phyloP scores from a whole-genome alignment of 2,113 vertebrate genomes.

The Hippocampus abdominalis region DNA sequence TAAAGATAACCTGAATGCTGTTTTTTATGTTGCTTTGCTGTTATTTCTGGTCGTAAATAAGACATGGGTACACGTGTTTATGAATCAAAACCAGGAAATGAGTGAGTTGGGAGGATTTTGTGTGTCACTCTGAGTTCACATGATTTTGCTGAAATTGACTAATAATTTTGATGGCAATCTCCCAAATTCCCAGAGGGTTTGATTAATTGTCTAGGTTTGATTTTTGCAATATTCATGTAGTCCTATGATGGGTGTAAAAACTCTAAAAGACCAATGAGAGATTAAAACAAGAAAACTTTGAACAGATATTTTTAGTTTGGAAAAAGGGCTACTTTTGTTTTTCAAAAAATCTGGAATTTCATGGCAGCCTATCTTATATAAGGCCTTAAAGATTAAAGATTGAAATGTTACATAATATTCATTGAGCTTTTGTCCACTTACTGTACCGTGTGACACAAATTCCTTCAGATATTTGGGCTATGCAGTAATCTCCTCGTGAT shows the following conservation, averaged over 20 bases:
- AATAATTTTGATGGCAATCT: too few species aligned
- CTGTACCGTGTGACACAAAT: conserved; percentile 47
- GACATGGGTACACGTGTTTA: neutral
- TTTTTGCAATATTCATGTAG: too few species aligned
- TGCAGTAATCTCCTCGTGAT: conserved; percentile 53
- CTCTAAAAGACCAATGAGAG: neutral
- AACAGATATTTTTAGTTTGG: too few species aligned
- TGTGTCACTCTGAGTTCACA: too few species aligned
- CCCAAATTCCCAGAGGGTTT: neutral
- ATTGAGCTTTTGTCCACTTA: conserved; percentile 23
- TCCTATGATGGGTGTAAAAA: neutral
- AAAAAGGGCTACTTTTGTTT: neutral
- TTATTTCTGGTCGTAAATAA: neutral
- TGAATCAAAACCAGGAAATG: neutral
- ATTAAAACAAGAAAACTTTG: too few species aligned
- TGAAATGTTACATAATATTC: conserved; percentile 25
- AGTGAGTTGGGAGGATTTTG: too few species aligned
- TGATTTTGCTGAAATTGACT: too few species aligned
- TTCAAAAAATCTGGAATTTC: neutral
- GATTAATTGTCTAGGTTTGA: neutral
- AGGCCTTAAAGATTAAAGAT: neutral
- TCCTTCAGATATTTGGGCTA: conserved; percentile 37
- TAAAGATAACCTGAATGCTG: neutral
- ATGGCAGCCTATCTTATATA: neutral
- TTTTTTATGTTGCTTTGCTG: neutral